Base-by-base conservation (phyloP, 2,888 invertebrate species). In the Pheosia tremula region DNA sequence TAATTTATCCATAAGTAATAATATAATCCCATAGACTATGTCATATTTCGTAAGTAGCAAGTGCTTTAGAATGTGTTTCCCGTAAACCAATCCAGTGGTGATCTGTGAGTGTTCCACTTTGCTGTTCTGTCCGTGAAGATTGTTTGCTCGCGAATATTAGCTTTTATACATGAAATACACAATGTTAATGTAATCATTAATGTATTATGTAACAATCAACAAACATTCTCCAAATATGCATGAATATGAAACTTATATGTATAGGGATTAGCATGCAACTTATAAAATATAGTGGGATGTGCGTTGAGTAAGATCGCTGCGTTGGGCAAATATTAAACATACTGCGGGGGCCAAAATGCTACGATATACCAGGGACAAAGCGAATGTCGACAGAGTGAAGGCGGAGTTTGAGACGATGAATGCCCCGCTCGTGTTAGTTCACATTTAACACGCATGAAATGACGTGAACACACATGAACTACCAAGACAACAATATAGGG, bases 311-410 rank as follows among this genome's bases (percentile, higher is more conserved):
- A 85, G 81, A 84, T 85, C 85, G 89, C 88, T 87, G 88, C 85
- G 71, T 78, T 84, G 83, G 88, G 83, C 80, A 79, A 81, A 85
- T 74, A 84, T 76, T 81, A 80, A 84, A 83, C 83, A 88, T 86
- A 88, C 87, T 87, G 91, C 90, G 83, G 88, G 89, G 88, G 76
- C 76, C 87, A 88, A 82, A 88, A 89, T 87, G 88, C 91, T 90
- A 90, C 87, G 82, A 84, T 80, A 82, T 84, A 88, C 86, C 87
- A 89, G 81, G 87, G 85, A 87, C 79, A 86, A 91, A 92, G 91
- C 91, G 82, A 77, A 86, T 87, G 87, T 88, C 85, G 83, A 88
- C 80, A 85, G 80, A 83, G 85, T 87, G 85, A 85, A 66, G 71
- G 84, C 80, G 78, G 74, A 84, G 81, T 81, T 78, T 77, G 80